These are phyloP conservation scores for Nephrocerus scutellatus DNA, from an alignment of 2,888 invertebrate species.

Conservation along the genomic window DNA sequence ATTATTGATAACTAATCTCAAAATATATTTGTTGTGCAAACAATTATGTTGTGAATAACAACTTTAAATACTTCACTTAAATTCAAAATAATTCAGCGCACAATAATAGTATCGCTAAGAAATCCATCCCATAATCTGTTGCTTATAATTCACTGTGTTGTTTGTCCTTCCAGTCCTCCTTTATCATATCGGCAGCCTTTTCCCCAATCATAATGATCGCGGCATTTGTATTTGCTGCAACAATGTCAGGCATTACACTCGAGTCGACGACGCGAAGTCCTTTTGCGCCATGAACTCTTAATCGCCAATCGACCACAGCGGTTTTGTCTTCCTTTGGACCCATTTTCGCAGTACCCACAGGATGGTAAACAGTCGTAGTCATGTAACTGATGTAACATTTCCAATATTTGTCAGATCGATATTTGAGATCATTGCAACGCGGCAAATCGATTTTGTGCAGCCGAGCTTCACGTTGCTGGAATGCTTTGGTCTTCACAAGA, in stretches of 20 bases:
- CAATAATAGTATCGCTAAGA: too few relatives aligned
- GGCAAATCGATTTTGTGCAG: constrained; percentile 65
- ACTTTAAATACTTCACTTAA: too few relatives aligned
- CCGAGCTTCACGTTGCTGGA: constrained; percentile 43
- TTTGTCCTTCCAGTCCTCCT: constrained; percentile 48
- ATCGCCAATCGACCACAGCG: constrained; percentile 54
- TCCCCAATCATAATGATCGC: constrained; percentile 60
- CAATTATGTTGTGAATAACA: too few relatives aligned
- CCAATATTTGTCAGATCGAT: constrained; percentile 78
- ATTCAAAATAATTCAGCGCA: too few relatives aligned
- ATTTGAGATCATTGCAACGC: constrained; percentile 62
- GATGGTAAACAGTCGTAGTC: constrained; percentile 70
- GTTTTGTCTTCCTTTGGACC: constrained; percentile 49
- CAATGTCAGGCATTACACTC: constrained; percentile 59
- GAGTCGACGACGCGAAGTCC: constrained; percentile 58
- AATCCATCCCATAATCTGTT: too few relatives aligned
- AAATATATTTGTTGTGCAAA: too few relatives aligned
- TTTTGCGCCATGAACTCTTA: constrained; percentile 51
- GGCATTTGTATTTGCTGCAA: constrained; percentile 58
- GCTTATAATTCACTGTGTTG: constrained; percentile 26
- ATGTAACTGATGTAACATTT: constrained; percentile 75
- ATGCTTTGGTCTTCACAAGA: constrained; percentile 45
- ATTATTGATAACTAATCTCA: too few relatives aligned
- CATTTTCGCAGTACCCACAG: constrained; percentile 60
- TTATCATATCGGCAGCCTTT: constrained; percentile 59